These are phyloP conservation scores for Cyclura pinguis DNA, from an alignment of 2,797 vertebrate genomes.

Conservation along the genomic window DNA sequence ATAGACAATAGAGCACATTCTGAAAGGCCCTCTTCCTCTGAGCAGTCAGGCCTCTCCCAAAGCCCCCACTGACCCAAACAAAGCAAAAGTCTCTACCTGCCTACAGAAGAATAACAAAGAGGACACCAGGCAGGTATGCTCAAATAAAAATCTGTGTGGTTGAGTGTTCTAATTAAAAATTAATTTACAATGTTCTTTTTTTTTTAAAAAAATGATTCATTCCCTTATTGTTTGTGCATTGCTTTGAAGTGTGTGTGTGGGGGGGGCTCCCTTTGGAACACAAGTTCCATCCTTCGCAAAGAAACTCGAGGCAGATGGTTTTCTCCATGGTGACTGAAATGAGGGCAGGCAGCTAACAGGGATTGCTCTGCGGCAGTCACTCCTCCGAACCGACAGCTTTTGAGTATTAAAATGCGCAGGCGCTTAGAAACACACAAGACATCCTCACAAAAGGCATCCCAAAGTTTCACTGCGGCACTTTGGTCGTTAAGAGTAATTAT, in stretches of 20 bases:
- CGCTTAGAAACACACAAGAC: too few relatives aligned
- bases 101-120: too few relatives aligned
- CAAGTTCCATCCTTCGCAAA: conserved; percentile 57
- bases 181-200: conserved; percentile 37
- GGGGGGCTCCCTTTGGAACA: background rate
- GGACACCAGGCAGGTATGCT: conserved; percentile 52
- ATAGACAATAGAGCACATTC: too few relatives aligned
- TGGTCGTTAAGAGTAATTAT: conserved; percentile 30
- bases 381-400: background rate
- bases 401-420: background rate
- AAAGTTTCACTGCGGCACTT: conserved; percentile 19
- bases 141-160: conserved; percentile 15
- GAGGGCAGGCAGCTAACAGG: conserved; percentile 6
- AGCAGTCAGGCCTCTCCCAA: too few relatives aligned
- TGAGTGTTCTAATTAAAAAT: conserved; percentile 64
- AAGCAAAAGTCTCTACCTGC: too few relatives aligned
- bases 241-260: background rate
- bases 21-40: too few relatives aligned
- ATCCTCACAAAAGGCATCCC: background rate
- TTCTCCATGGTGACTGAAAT: conserved; percentile 51
- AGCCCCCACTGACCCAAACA: too few relatives aligned
- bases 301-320: conserved; percentile 67
- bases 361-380: background rate
- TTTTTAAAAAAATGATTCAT: conserved; percentile 35
- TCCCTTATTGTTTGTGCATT: too few relatives aligned